phyloP scores from a whole-genome alignment of 23 tunicate genomes.

The Trididemnum nubilum region DNA sequence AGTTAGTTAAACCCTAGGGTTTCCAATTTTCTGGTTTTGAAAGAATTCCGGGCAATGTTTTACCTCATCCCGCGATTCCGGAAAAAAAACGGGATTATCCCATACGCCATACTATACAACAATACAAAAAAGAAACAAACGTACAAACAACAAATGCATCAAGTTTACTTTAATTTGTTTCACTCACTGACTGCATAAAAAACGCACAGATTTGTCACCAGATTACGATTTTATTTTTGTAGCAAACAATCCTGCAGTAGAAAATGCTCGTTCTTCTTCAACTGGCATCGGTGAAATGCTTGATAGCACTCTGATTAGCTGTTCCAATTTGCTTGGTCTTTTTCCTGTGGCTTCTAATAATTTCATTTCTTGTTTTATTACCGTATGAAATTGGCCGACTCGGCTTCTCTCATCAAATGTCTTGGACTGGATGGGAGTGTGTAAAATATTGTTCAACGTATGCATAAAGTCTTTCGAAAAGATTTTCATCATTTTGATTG shows the following conservation, averaged over 20 bases:
- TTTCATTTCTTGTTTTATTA: slow-evolving; percentile 15
- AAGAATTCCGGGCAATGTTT: slow-evolving; percentile 7
- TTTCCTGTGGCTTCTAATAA: slow-evolving; percentile 35
- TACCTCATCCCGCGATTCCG: background rate
- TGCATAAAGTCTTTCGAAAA: slow-evolving; percentile 24
- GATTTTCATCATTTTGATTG: slow-evolving; percentile 23
- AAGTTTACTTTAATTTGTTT: slow-evolving; percentile 14
- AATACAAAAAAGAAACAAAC: background rate
- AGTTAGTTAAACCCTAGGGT: too few species aligned
- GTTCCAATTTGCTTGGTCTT: slow-evolving; percentile 48
- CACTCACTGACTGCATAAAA: slow-evolving; percentile 15
- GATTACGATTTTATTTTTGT: slow-evolving; percentile 25
- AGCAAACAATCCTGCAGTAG: slow-evolving; percentile 36
- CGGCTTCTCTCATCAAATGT: slow-evolving; percentile 28
- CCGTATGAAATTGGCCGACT: background rate
- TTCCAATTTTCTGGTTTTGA: slow-evolving; percentile 8
- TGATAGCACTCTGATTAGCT: slow-evolving; percentile 21
- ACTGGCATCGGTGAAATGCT: slow-evolving; percentile 45
- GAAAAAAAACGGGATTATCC: background rate
- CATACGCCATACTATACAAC: background rate
- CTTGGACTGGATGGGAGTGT: slow-evolving; percentile 17
- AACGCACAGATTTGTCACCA: slow-evolving; percentile 1
- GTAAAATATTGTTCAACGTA: slow-evolving; percentile 23
- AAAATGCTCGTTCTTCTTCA: slow-evolving; percentile 35
- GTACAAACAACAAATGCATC: slow-evolving; percentile 13